phyloP scores from a whole-genome alignment of 2,888 invertebrate species.

The Galerucella nymphaeae region DNA sequence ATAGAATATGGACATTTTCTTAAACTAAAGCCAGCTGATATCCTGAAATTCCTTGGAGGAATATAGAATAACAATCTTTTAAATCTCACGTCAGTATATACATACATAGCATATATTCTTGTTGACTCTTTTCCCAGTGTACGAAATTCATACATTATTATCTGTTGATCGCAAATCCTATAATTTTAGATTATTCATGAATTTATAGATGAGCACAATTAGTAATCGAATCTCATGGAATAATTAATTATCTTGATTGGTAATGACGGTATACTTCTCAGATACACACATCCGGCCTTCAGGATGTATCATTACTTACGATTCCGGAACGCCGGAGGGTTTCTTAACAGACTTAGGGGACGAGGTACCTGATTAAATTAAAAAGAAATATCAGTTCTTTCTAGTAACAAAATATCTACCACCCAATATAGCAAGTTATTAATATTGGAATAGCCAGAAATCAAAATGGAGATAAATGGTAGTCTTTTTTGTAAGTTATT shows the following conservation, averaged over 20 bases:
- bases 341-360: background rate
- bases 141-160: background rate
- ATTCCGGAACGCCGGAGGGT: conserved; percentile 11
- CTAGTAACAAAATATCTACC: background rate
- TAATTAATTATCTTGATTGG: conserved; percentile 3
- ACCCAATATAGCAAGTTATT: no score
- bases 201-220: conserved; percentile 21
- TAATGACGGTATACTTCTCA: conserved; percentile 30
- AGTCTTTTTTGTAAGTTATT: no score
- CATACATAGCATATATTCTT: no score
- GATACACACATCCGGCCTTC: conserved; percentile 20
- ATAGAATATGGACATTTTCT: no score
- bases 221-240: conserved; percentile 18
- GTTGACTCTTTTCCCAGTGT: background rate
- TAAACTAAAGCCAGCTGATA: no score
- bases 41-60: no score
- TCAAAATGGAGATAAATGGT: no score
- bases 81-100: no score
- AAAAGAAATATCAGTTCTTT: background rate
- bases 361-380: background rate
- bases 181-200: conserved; percentile 34
- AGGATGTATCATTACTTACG: conserved; percentile 9
- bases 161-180: conserved; percentile 23
- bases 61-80: no score
- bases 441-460: no score